A percentile compares a stretch with the other conserved stretches of the same genome.
phyloP scores from a whole-genome alignment of 2,888 invertebrate species.

The Rotaria magnacalcarata region DNA sequence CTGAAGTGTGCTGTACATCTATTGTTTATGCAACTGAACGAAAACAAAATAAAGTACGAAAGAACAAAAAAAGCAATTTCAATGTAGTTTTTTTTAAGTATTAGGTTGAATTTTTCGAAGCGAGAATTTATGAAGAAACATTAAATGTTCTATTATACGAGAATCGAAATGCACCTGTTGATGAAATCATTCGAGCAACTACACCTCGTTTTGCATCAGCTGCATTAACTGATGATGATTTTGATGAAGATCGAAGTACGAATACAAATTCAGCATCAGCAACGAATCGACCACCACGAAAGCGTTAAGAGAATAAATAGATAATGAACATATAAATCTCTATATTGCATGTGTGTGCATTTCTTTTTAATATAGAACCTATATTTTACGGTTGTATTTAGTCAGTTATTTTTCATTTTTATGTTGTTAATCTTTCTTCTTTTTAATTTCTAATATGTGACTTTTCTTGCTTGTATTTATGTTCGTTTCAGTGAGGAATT shows the following conservation, averaged over 20 bases:
- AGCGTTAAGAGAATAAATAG: neutral
- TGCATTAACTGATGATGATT: slow-evolving; percentile 10
- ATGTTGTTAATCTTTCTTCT: neutral
- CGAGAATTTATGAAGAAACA: slow-evolving; percentile 35
- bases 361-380: neutral
- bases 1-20: slow-evolving; percentile 94
- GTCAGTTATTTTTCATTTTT: neutral
- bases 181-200: slow-evolving; percentile 21
- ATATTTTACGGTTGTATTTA: neutral
- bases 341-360: neutral
- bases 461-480: neutral
- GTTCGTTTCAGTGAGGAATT: neutral
- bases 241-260: neutral
- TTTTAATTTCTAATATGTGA: neutral
- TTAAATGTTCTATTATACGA: slow-evolving; percentile 27
- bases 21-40: slow-evolving; percentile 98
- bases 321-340: neutral
- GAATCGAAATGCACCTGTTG: slow-evolving; percentile 11
- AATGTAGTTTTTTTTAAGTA: neutral
- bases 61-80: neutral
- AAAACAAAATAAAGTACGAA: slow-evolving; percentile 84
- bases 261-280: neutral
- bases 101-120: slow-evolving; percentile 34
- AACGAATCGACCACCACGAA: neutral
- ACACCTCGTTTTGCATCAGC: slow-evolving; percentile 24